These are phyloP conservation scores for Matsumyia berberina DNA, from an alignment of 2,888 invertebrate species.

Conservation along the genomic window DNA sequence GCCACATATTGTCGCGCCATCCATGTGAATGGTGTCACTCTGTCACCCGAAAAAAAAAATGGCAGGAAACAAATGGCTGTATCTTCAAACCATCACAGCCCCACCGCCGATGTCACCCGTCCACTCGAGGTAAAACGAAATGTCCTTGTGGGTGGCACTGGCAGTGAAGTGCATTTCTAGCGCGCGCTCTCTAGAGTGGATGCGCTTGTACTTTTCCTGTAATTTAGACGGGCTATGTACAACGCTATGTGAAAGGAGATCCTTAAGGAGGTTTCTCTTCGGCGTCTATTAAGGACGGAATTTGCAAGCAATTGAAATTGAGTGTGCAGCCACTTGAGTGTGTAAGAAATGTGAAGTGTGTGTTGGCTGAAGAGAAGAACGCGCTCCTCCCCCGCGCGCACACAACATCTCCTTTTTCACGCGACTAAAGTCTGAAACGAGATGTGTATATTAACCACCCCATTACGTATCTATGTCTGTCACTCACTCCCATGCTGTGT, in stretches of 20 bases:
- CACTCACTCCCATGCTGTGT: background rate
- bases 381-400: conserved; percentile 13
- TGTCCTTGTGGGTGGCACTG: conserved; percentile 30
- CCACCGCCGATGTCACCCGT: no score
- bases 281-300: conserved; percentile 62
- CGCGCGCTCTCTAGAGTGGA: conserved; percentile 23
- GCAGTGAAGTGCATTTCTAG: conserved; percentile 25
- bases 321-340: conserved; percentile 70
- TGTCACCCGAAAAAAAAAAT: conserved; percentile 41
- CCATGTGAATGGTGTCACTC: conserved; percentile 27
- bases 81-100: conserved; percentile 12
- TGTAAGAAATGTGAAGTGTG: conserved; percentile 60
- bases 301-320: conserved; percentile 70
- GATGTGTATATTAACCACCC: conserved; percentile 21
- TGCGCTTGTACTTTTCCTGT: conserved; percentile 71
- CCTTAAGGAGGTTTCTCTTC: conserved; percentile 55
- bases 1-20: conserved; percentile 1
- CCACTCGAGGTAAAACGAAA: conserved; percentile 40
- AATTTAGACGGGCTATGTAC: conserved; percentile 55
- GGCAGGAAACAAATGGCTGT: conserved; percentile 8
- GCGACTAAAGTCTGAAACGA: conserved; percentile 48
- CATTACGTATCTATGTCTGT: background rate
- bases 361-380: conserved; percentile 40
- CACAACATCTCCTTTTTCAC: conserved; percentile 58
- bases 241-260: conserved; percentile 24